Conservation (phyloP, 2,888 invertebrate species). For the Cheilosia vulpina region DNA sequence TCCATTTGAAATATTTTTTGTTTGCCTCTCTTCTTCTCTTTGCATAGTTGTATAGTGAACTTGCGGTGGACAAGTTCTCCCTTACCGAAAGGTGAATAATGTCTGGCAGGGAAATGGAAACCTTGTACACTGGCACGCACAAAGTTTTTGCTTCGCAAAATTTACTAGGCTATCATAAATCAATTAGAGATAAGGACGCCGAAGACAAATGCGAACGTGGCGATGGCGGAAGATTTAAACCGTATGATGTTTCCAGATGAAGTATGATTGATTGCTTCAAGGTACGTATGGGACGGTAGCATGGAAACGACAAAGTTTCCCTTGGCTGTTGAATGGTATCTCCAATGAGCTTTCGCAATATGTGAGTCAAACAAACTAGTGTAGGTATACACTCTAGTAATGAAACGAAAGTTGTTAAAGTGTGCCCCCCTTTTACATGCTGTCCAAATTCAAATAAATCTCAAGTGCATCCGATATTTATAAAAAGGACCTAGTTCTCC, state of each 20-base stretch:
- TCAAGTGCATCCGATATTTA: too few species aligned
- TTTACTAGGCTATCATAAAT: conserved; percentile 68
- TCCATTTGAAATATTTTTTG: too few species aligned
- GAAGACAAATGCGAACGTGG: conserved; percentile 66
- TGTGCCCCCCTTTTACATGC: too few species aligned
- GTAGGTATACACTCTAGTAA: too few species aligned
- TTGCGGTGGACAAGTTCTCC: conserved; percentile 13
- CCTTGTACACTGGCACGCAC: conserved; percentile 67
- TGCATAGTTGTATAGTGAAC: background rate
- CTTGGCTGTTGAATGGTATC: too few species aligned
- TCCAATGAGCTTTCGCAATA: too few species aligned
- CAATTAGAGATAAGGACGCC: conserved; percentile 71
- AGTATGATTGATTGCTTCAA: conserved; percentile 55
- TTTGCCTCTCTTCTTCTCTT: background rate
- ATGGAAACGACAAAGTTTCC: too few species aligned
- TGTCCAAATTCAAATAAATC: too few species aligned
- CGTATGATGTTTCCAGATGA: conserved; percentile 47
- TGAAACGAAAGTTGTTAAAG: too few species aligned
- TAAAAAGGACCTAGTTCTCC: too few species aligned
- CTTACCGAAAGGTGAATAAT: conserved; percentile 58
- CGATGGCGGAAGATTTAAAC: conserved; percentile 52
- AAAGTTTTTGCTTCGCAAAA: conserved; percentile 51
- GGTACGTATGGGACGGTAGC: background rate
- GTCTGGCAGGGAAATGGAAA: conserved; percentile 44
- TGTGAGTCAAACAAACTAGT: too few species aligned